These are phyloP conservation scores for Hexactinellida sp. DNA, from an alignment of 37 sponge, comb jelly and placozoan species.

Conservation along the genomic window DNA sequence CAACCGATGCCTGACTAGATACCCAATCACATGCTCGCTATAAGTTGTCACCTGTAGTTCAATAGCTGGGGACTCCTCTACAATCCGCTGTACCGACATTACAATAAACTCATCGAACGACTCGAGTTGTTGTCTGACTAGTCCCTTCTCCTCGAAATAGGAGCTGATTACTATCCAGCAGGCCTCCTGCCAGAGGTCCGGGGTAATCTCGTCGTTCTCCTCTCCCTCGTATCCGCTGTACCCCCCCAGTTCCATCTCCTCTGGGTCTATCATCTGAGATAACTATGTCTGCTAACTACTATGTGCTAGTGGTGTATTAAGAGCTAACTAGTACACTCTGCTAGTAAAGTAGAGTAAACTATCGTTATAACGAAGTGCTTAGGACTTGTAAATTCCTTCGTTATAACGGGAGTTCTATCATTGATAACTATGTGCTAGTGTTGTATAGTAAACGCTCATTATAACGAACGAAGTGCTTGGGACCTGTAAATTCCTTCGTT, in stretches of 20 bases:
- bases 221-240: constrained; percentile 45
- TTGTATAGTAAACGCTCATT: no score
- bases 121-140: constrained; percentile 97
- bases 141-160: constrained; percentile 98
- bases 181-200: constrained; percentile 99
- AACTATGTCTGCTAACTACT: background rate
- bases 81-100: constrained; percentile 98
- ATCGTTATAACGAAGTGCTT: background rate
- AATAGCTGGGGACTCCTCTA: constrained; percentile 86
- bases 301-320: background rate
- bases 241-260: background rate
- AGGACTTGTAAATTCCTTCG: background rate
- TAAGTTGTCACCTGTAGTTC: constrained; percentile 87
- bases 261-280: constrained; percentile 14
- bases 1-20: no score
- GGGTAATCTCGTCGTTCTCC: constrained; percentile 82
- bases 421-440: no score
- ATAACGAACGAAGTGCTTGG: no score
- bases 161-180: constrained; percentile 99
- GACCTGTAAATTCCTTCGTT: no score
- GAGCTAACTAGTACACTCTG: background rate
- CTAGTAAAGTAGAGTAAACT: background rate
- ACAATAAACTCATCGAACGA: constrained; percentile 99
- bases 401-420: no score
- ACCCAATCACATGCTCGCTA: no score